phyloP scores from a whole-genome alignment of 2,888 invertebrate genomes.

The Macrophya alboannulata region DNA sequence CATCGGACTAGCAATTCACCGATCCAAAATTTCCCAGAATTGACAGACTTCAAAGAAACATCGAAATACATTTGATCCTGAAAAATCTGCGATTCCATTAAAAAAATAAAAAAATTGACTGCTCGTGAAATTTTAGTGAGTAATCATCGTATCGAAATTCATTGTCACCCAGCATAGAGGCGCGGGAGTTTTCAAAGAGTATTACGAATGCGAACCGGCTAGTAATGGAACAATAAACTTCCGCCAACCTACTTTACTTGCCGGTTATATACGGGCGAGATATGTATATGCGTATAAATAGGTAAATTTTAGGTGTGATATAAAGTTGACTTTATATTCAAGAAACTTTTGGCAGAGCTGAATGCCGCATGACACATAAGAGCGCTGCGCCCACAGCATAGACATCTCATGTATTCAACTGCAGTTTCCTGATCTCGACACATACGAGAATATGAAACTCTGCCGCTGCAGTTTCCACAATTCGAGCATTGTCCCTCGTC shows the following conservation, averaged over 20 bases:
- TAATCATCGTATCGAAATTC: background rate
- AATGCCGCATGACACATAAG: constrained; percentile 4
- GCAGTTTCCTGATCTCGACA: constrained; percentile 18
- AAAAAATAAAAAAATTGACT: background rate
- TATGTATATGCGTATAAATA: background rate
- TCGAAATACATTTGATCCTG: background rate
- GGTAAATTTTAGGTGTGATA: background rate
- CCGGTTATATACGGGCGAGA: background rate
- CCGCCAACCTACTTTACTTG: constrained; percentile 30
- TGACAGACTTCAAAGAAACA: background rate
- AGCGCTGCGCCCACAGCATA: background rate
- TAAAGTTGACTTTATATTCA: constrained; percentile 26
- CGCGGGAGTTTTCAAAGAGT: background rate
- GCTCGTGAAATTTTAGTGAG: background rate
- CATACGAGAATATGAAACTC: background rate
- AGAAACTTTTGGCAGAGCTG: constrained; percentile 22
- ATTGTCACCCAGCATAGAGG: background rate
- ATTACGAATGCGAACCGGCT: background rate
- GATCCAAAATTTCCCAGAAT: background rate
- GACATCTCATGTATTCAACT: background rate
- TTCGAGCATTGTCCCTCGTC: constrained; percentile 26
- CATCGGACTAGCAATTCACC: background rate
- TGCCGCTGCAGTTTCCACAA: background rate
- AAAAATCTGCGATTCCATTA: background rate
- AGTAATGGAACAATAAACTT: constrained; percentile 24